Percentiles rank a stretch among this genome's conserved stretches.
phyloP scores from a whole-genome alignment of 2,797 vertebrate genomes.

The Melopsittacus undulatus region DNA sequence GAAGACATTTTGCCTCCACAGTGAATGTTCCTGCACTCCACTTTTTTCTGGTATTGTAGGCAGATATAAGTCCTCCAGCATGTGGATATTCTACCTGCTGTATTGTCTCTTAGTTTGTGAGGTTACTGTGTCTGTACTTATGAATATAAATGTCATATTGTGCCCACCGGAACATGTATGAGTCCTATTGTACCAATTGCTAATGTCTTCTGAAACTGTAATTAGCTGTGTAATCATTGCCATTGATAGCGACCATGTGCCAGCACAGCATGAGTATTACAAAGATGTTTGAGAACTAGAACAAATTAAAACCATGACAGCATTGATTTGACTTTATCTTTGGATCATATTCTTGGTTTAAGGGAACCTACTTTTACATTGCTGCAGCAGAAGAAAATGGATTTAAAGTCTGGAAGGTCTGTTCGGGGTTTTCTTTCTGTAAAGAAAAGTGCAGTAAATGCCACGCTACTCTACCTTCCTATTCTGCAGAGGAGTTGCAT shows the following conservation, averaged over 20 bases:
- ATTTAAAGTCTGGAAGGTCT: not conserved
- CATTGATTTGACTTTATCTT: not conserved
- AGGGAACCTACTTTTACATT: not conserved
- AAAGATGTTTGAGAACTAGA: not conserved
- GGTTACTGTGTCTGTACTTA: not conserved
- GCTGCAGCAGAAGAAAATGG: not conserved
- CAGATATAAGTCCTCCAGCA: not conserved
- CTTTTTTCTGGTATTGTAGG: not conserved
- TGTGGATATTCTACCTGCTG: not conserved
- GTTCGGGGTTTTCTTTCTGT: not conserved
- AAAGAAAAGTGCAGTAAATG: not conserved
- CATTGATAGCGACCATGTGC: not conserved
- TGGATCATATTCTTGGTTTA: not conserved
- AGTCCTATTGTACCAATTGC: rapidly evolving
- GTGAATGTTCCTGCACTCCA: not conserved
- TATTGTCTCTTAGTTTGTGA: not conserved
- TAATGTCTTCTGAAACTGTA: not conserved
- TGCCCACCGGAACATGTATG: not conserved
- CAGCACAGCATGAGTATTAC: not conserved
- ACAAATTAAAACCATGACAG: not conserved
- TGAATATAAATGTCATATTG: not conserved
- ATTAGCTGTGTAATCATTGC: not conserved
- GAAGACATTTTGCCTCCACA: not conserved
- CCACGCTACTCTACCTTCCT: not conserved
- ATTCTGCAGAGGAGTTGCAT: not conserved